Conservation (phyloP, 2,888 invertebrate species). For the Trachelus troglodyta region DNA sequence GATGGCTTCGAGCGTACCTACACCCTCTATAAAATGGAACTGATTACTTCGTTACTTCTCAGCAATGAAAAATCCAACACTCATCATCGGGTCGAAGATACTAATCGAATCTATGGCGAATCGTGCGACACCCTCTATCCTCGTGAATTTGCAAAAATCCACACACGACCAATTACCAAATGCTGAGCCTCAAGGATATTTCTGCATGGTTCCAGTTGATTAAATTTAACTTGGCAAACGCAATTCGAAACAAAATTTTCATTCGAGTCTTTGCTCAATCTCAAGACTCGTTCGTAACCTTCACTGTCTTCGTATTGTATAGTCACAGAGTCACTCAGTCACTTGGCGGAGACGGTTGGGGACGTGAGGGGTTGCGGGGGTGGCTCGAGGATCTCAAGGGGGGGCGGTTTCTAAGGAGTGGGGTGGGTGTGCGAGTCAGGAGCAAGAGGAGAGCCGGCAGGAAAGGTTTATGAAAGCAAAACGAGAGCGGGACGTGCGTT, state of each 20-base stretch:
- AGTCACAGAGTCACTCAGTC: conserved; percentile 40
- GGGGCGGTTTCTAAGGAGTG: conserved; percentile 2
- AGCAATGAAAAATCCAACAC: too few relatives aligned
- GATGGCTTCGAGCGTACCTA: not conserved
- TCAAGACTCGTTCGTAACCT: conserved; percentile 11
- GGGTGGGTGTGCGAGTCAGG: conserved; percentile 25
- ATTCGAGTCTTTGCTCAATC: not conserved
- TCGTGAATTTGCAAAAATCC: too few relatives aligned
- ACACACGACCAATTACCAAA: too few relatives aligned
- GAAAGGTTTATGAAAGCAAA: conserved; percentile 56
- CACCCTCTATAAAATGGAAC: too few relatives aligned
- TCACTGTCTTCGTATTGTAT: conserved; percentile 30
- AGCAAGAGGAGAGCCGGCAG: conserved; percentile 32
- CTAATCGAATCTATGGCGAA: too few relatives aligned
- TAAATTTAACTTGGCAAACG: too few relatives aligned
- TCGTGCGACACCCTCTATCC: too few relatives aligned
- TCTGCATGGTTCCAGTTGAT: too few relatives aligned
- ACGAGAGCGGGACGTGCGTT: conserved; percentile 53
- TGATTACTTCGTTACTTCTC: too few relatives aligned
- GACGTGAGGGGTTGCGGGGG: conserved; percentile 15
- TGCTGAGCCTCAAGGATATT: too few relatives aligned
- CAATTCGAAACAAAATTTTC: too few relatives aligned
- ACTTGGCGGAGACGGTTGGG: conserved; percentile 25
- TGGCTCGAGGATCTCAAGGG: conserved; percentile 17
- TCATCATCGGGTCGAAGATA: too few relatives aligned